Percentiles rank a stretch among this genome's conserved stretches.
Evolutionary conservation across 1,140 invertebrate genomes (phyloP).

Genomic region (Macrobrachium nipponense): DNA sequence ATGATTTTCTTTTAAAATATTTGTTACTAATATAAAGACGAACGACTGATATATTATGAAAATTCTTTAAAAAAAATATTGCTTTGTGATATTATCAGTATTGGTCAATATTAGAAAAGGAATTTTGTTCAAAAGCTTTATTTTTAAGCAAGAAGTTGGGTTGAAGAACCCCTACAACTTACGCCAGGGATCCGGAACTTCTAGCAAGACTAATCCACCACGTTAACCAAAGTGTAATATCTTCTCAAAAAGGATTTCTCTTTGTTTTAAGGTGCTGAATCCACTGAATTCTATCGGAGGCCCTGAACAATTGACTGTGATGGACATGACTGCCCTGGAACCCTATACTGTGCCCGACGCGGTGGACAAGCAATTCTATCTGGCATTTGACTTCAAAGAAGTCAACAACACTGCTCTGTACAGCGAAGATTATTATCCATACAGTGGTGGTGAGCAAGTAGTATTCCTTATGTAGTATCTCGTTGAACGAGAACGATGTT

Average conservation of each 20-base stretch:
- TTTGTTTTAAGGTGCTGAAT: slow-evolving; percentile 29
- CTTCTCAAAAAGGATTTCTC: no score
- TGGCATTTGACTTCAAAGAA: slow-evolving; percentile 87
- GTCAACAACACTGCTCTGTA: slow-evolving; percentile 85
- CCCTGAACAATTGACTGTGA: slow-evolving; percentile 6
- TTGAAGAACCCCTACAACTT: background rate
- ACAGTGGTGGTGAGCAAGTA: slow-evolving; percentile 16
- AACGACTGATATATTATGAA: no score
- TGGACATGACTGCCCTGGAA: slow-evolving; percentile 68
- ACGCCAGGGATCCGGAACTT: background rate
- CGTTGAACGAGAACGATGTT: no score
- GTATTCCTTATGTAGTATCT: no score
- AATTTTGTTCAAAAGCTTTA: no score
- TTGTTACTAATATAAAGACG: no score
- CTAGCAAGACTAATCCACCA: no score
- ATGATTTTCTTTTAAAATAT: no score
- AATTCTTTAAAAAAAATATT: no score
- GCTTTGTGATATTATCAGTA: background rate
- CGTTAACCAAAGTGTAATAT: background rate
- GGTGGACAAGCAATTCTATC: slow-evolving; percentile 80
- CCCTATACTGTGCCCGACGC: slow-evolving; percentile 70
- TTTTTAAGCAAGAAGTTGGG: no score
- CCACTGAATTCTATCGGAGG: background rate
- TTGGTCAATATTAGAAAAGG: no score
- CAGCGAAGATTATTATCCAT: slow-evolving; percentile 74